These are phyloP conservation scores for Esox niger DNA, from an alignment of 2,113 vertebrate genomes.

Conservation along the genomic window DNA sequence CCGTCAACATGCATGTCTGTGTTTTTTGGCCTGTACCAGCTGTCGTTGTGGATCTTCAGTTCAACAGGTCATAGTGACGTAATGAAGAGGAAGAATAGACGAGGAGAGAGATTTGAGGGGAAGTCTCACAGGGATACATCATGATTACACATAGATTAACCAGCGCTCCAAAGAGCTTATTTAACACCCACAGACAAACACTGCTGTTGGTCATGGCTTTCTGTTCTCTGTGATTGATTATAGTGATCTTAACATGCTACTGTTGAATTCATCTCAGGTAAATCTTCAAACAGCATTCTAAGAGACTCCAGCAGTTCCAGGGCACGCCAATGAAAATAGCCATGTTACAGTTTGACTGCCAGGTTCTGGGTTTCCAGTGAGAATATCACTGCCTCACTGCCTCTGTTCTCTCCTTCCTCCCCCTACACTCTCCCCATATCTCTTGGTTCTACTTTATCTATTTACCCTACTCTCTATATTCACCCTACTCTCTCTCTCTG, in stretches of 20 bases:
- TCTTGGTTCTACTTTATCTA: background rate
- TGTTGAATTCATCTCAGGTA: too few relatives aligned
- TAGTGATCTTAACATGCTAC: too few relatives aligned
- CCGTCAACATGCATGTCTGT: slow-evolving; percentile 19
- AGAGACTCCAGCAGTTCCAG: too few relatives aligned
- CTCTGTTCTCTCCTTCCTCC: background rate
- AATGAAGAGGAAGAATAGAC: slow-evolving; percentile 57
- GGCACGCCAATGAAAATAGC: too few relatives aligned
- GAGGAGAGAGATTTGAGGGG: slow-evolving; percentile 51
- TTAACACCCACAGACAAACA: background rate
- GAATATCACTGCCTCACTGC: background rate
- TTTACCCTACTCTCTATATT: background rate
- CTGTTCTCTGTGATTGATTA: background rate
- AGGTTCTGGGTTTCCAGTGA: background rate
- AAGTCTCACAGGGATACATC: slow-evolving; percentile 41
- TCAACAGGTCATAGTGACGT: slow-evolving; percentile 64
- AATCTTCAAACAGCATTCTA: too few relatives aligned
- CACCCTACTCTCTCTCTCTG: background rate
- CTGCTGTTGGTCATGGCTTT: background rate
- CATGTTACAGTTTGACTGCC: too few relatives aligned
- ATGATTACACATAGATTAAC: slow-evolving; percentile 68
- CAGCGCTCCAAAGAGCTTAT: slow-evolving; percentile 26
- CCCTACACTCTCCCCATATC: background rate
- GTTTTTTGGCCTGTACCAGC: slow-evolving; percentile 52
- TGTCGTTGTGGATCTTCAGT: slow-evolving; percentile 52